Percentiles rank a stretch among this genome's conserved stretches.
Evolutionary conservation across 2,113 vertebrate species (phyloP).

Genomic region (Pachyramphus minor): DNA sequence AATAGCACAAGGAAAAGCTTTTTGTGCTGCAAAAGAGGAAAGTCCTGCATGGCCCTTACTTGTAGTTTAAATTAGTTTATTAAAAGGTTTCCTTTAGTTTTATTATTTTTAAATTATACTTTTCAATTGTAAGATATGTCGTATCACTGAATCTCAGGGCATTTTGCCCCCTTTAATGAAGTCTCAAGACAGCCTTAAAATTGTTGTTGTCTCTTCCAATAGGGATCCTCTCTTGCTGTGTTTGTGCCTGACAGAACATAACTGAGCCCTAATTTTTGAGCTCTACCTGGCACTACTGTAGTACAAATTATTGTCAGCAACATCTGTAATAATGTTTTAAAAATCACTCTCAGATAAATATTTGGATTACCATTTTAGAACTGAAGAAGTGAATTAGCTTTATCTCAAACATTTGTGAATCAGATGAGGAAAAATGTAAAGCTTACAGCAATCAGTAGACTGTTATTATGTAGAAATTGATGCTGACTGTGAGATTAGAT

Average conservation of each 20-base stretch:
- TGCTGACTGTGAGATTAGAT: background rate
- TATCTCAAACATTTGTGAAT: background rate
- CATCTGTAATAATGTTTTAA: background rate
- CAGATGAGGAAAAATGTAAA: background rate
- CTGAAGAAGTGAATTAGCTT: background rate
- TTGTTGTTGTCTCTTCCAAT: background rate
- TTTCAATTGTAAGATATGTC: background rate
- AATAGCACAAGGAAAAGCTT: background rate
- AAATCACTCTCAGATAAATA: background rate
- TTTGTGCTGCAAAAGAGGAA: background rate
- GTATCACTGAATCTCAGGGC: background rate
- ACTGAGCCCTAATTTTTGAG: background rate
- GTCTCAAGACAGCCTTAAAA: background rate
- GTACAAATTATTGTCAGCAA: background rate
- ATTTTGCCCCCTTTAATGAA: background rate
- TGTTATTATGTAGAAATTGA: background rate
- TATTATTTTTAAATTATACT: background rate
- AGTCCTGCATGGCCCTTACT: background rate
- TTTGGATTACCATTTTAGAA: background rate
- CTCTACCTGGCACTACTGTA: background rate
- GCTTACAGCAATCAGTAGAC: background rate
- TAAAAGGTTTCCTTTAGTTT: background rate
- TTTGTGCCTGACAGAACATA: background rate
- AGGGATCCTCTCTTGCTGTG: background rate
- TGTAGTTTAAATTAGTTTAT: background rate